Conservation (phyloP, 2,113 vertebrate species). For the Chascanopsetta lugubris region DNA sequence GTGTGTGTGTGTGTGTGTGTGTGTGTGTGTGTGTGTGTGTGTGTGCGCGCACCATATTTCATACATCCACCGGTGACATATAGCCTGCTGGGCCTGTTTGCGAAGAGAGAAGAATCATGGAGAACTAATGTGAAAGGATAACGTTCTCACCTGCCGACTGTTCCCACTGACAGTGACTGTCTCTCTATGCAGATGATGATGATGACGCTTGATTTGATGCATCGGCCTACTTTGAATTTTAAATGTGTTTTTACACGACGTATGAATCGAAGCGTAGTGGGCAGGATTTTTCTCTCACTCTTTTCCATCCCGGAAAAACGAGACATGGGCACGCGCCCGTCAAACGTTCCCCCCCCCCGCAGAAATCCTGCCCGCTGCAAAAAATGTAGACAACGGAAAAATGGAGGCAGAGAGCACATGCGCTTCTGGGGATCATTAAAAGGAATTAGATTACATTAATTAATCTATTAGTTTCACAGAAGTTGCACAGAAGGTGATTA, state of each 20-base stretch:
- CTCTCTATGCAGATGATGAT: not conserved
- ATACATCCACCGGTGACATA: constrained; percentile 1
- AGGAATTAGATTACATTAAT: no score
- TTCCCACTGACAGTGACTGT: not conserved
- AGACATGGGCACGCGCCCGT: no score
- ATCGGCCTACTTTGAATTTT: not conserved
- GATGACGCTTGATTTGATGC: not conserved
- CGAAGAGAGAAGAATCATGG: not conserved
- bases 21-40: constrained; percentile 7
- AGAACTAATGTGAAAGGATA: not conserved
- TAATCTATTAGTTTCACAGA: no score
- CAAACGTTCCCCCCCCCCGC: no score
- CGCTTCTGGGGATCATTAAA: no score
- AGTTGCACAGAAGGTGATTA: no score
- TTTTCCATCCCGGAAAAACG: no score
- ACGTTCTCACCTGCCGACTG: constrained; percentile 4
- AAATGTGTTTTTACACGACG: not conserved
- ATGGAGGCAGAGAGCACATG: no score
- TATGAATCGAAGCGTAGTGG: no score
- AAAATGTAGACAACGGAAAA: no score
- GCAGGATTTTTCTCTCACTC: no score
- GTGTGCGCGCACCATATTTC: constrained; percentile 24
- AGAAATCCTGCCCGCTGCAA: no score
- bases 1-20: constrained; percentile 13
- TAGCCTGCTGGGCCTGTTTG: not conserved